A percentile compares a stretch with the other conserved stretches of the same genome.
These are phyloP conservation scores for Palaemon carinicauda DNA, from an alignment of 1,140 invertebrate genomes.

Conservation along the genomic window DNA sequence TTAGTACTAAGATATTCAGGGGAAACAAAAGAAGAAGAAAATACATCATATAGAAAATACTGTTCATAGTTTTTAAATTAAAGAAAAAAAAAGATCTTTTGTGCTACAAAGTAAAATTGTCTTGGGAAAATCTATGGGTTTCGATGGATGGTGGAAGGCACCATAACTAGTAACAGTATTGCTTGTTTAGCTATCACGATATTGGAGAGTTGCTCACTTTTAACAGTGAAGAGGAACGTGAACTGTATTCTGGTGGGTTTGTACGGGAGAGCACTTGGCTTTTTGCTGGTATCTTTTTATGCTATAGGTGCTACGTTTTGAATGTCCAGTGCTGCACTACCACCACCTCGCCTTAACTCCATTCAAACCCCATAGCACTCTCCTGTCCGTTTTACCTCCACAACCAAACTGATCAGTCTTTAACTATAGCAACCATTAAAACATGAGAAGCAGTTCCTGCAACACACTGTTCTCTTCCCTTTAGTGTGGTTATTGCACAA, in stretches of 20 bases:
- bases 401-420: slow-evolving; percentile 47
- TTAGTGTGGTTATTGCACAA: slow-evolving; percentile 58
- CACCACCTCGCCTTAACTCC: slow-evolving; percentile 46
- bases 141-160: slow-evolving; percentile 58
- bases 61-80: slow-evolving; percentile 38
- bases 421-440: slow-evolving; percentile 29
- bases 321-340: slow-evolving; percentile 50
- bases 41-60: slow-evolving; percentile 30
- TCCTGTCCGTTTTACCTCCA: slow-evolving; percentile 36
- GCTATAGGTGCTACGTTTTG: slow-evolving; percentile 24
- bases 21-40: slow-evolving; percentile 27
- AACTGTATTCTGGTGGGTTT: slow-evolving; percentile 57
- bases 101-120: slow-evolving; percentile 45
- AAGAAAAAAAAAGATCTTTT: slow-evolving; percentile 27
- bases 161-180: slow-evolving; percentile 58
- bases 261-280: slow-evolving; percentile 52
- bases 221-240: slow-evolving; percentile 56
- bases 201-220: slow-evolving; percentile 55
- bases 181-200: slow-evolving; percentile 57
- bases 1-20: slow-evolving; percentile 21
- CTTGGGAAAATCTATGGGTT: slow-evolving; percentile 48
- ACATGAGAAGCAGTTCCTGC: slow-evolving; percentile 57
- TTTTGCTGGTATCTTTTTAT: slow-evolving; percentile 36
- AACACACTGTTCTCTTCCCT: slow-evolving; percentile 39
- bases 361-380: slow-evolving; percentile 29